phyloP scores from a whole-genome alignment of 2,113 vertebrate genomes.

The Oryzias celebensis region DNA sequence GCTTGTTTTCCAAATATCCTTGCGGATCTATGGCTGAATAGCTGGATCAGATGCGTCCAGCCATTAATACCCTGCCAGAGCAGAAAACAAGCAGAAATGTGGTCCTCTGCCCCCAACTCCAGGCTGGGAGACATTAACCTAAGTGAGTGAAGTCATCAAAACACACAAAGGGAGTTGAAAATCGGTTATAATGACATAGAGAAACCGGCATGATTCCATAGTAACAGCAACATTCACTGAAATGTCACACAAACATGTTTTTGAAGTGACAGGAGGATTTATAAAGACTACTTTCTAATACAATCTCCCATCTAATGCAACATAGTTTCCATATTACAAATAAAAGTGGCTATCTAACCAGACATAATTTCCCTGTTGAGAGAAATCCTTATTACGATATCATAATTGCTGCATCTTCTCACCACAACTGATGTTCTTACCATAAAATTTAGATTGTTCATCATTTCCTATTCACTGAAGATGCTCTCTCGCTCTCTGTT shows the following conservation, averaged over 20 bases:
- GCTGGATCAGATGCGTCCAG: too few relatives aligned
- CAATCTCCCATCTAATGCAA: conserved; percentile 14
- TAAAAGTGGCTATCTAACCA: neutral
- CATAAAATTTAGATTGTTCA: conserved; percentile 35
- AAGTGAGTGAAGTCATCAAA: too few relatives aligned
- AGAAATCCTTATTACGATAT: conserved; percentile 43
- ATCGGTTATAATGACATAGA: neutral
- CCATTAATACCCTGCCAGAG: too few relatives aligned
- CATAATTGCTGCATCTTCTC: conserved; percentile 20
- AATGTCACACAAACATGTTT: conserved; percentile 3
- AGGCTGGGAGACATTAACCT: too few relatives aligned
- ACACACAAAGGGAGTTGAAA: neutral
- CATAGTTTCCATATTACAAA: conserved; percentile 1
- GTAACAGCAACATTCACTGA: neutral
- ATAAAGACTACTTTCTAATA: conserved; percentile 1
- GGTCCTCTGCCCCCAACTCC: too few relatives aligned
- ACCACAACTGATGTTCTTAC: conserved; percentile 14
- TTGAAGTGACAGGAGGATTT: neutral
- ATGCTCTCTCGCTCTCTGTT: conserved; percentile 41
- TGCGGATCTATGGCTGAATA: too few relatives aligned
- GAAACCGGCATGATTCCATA: neutral
- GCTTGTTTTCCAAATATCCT: too few relatives aligned
- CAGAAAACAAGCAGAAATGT: too few relatives aligned
- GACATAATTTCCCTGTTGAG: conserved; percentile 18
- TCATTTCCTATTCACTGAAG: conserved; percentile 46